Evolutionary conservation across 2,797 vertebrate genomes (phyloP).

Genomic region (Chaenodraco wilsoni): DNA sequence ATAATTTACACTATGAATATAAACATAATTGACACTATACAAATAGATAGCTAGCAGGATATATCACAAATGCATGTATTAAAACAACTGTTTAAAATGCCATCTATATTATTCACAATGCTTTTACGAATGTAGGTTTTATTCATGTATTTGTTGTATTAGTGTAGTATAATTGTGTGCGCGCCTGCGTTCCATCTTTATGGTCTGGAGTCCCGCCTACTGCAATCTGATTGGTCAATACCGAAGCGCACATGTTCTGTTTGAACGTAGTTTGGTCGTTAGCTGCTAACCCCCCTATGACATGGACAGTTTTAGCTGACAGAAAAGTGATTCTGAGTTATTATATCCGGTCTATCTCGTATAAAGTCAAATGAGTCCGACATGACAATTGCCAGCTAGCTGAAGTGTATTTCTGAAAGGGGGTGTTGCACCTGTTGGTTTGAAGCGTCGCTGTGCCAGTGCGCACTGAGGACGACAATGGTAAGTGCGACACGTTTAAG

Average conservation of each 20-base stretch:
- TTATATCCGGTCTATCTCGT: neutral
- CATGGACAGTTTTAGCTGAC: neutral
- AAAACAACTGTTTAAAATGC: neutral
- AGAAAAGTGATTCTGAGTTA: neutral
- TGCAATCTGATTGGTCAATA: slow-evolving; percentile 9
- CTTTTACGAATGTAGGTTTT: too few species aligned
- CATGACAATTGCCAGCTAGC: neutral
- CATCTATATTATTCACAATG: neutral
- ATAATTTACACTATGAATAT: neutral
- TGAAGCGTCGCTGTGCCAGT: too few species aligned
- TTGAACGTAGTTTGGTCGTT: neutral
- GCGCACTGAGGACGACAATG: neutral
- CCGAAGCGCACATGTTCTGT: neutral
- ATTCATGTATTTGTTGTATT: too few species aligned
- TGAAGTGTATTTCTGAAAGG: neutral
- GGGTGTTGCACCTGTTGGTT: too few species aligned
- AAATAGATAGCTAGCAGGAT: neutral
- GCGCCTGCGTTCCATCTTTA: neutral
- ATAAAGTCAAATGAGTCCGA: neutral
- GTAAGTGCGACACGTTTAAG: neutral
- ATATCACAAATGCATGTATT: neutral
- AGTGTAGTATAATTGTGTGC: too few species aligned
- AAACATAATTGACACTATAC: too few species aligned
- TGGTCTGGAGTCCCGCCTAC: neutral
- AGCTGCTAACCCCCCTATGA: neutral